Percentiles rank a stretch among this genome's conserved stretches.
Evolutionary conservation across 1,140 invertebrate species (phyloP).

Genomic region (Ceratina japonica): DNA sequence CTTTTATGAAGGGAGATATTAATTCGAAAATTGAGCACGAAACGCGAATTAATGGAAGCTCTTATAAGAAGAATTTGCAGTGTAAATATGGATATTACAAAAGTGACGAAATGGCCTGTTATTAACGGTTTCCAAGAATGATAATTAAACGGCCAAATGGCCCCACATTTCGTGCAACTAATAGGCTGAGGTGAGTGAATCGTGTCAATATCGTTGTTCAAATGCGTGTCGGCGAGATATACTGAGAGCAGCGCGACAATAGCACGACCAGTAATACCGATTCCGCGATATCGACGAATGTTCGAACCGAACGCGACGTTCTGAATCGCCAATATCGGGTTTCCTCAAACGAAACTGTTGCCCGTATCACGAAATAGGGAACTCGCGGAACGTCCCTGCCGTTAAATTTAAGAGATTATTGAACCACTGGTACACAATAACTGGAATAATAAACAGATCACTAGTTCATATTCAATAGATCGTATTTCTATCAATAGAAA

Average conservation of each 20-base stretch:
- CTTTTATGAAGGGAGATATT: no score
- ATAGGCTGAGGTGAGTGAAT: conserved; percentile 14
- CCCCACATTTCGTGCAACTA: conserved; percentile 45
- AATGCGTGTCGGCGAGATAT: conserved; percentile 40
- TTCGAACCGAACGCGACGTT: no score
- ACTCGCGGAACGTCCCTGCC: background rate
- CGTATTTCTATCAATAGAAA: background rate
- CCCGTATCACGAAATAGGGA: background rate
- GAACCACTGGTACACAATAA: background rate
- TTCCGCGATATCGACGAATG: conserved; percentile 44
- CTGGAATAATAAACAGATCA: background rate
- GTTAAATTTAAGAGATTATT: conserved; percentile 11
- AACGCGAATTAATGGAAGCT: no score
- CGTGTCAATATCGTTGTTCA: conserved; percentile 45
- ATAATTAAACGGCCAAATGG: no score
- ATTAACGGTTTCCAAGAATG: conserved; percentile 30
- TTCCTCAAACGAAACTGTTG: background rate
- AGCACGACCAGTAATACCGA: conserved; percentile 45
- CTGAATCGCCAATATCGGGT: conserved; percentile 7
- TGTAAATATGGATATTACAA: conserved; percentile 22
- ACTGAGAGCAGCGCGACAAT: conserved; percentile 52
- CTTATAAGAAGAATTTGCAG: no score
- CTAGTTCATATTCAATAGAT: no score
- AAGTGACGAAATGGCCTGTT: conserved; percentile 47
- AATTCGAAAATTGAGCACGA: no score